Base-by-base conservation (phyloP, 2,888 invertebrate genomes). In the Leptopterna dolabrata region DNA sequence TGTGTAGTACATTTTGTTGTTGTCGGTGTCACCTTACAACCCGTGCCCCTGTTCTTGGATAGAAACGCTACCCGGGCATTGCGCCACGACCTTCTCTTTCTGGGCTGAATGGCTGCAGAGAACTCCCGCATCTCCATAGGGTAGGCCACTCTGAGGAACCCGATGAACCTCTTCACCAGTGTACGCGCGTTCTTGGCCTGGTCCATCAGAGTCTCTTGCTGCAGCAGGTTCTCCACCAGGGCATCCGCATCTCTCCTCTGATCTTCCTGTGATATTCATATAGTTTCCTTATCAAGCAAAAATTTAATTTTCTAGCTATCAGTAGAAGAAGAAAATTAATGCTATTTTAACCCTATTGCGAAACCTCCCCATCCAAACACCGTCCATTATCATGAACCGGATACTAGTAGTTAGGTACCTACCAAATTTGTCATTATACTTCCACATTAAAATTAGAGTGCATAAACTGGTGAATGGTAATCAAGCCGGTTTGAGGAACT, bases 121-220 rank as follows among this genome's bases (percentile, higher is more conserved):
- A 36, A 73, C 36, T 41, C 73, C 14, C n/a, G 36, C 36, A 73
- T 73, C 73, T 73, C 73, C 73, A 30, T 30, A 1, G 81, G 81
- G 19, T 55, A 81, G 2, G 81, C 81, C 0, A 30, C 7, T 27
- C 55, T 11, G 14, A 81, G 51, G 19, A 81, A 55, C 14, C 55
- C 30, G 3, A 51, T 30, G 81, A 81, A 81, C 30, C 51, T 81
- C 51, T 81, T 81, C 16, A 81, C 81, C 29, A 81, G 36, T 27
- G 81, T 14, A 27, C 29, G 16, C 47, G 51, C 29, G 47, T 45
- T 81, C 36, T 81, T 81, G 1, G 81, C 81, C 36, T 51, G 7
- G 29, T 55, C 29, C 81, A 81, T 47, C 14, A 51, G 13, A 4
- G 13, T 30, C 14, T 81, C 51, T 51, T 81, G 81, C 55, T 51